Percentiles rank a stretch among this genome's conserved stretches.
Conservation (phyloP, 1,140 invertebrate genomes). For the Eueides isabella region DNA sequence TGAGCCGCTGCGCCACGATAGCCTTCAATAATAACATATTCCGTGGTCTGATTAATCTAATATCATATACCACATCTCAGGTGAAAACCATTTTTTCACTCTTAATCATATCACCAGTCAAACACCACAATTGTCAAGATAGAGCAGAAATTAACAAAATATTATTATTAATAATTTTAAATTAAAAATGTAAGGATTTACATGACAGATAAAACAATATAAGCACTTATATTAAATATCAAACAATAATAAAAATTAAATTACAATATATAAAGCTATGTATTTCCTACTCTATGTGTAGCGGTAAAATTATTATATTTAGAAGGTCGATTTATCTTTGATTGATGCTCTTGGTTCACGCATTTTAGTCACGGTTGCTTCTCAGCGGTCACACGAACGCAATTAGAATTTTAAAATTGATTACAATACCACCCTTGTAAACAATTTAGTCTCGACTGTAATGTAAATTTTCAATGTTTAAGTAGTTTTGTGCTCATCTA, state of each 20-base stretch:
- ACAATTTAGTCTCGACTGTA: slow-evolving; percentile 19
- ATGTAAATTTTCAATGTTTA: slow-evolving; percentile 6
- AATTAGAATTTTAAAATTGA: slow-evolving; percentile 37
- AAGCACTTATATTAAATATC: neutral
- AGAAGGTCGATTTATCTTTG: slow-evolving; percentile 38
- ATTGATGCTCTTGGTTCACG: slow-evolving; percentile 46
- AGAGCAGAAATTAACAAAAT: neutral
- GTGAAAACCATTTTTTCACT: neutral
- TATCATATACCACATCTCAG: too few relatives aligned
- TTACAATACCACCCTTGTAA: slow-evolving; percentile 27
- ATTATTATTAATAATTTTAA: slow-evolving; percentile 23
- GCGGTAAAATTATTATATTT: slow-evolving; percentile 10
- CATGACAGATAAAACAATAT: slow-evolving; percentile 6
- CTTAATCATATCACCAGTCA: neutral
- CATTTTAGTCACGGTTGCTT: slow-evolving; percentile 44
- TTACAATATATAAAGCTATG: neutral
- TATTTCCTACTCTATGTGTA: neutral
- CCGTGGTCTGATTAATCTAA: too few relatives aligned
- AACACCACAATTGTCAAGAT: neutral
- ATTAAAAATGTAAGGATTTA: slow-evolving; percentile 26
- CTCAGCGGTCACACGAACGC: slow-evolving; percentile 39
- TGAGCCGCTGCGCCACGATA: too few relatives aligned
- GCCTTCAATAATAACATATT: too few relatives aligned
- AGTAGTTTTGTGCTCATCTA: slow-evolving; percentile 14
- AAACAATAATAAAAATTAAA: neutral